These are phyloP conservation scores for Albula goreensis DNA, from an alignment of 2,113 vertebrate genomes.

Conservation along the genomic window DNA sequence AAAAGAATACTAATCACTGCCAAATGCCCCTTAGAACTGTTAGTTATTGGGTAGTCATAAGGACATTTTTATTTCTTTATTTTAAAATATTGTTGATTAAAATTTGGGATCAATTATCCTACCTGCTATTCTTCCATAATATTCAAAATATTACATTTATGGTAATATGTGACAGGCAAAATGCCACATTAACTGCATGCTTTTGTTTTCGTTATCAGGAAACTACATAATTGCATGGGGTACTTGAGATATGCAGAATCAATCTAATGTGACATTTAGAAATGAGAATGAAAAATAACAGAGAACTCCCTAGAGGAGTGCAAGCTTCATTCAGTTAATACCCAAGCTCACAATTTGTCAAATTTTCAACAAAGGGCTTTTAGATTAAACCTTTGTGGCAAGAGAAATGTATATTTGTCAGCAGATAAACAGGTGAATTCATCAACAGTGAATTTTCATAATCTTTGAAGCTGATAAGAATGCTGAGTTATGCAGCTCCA, in stretches of 20 bases:
- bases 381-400: not conserved
- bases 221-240: constrained; percentile 24
- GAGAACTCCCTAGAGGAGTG: not conserved
- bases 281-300: constrained; percentile 9
- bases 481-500: not conserved
- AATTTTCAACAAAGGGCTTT: constrained; percentile 5
- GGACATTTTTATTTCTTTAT: not conserved
- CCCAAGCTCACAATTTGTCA: constrained; percentile 19
- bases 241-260: constrained; percentile 19
- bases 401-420: constrained; percentile 11
- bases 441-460: not conserved
- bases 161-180: constrained; percentile 13
- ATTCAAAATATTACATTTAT: constrained; percentile 9
- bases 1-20: not conserved
- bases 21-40: not conserved
- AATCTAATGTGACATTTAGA: constrained; percentile 18
- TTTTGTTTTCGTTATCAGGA: constrained; percentile 17
- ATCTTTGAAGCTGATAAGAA: not conserved
- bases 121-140: constrained; percentile 1
- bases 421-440: not conserved
- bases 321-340: not conserved
- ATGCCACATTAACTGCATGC: constrained; percentile 18
- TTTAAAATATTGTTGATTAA: no score
- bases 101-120: not conserved
- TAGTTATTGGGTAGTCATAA: not conserved